Conservation (phyloP, 2,888 invertebrate species). For the Harpagoxenus sublaevis region DNA sequence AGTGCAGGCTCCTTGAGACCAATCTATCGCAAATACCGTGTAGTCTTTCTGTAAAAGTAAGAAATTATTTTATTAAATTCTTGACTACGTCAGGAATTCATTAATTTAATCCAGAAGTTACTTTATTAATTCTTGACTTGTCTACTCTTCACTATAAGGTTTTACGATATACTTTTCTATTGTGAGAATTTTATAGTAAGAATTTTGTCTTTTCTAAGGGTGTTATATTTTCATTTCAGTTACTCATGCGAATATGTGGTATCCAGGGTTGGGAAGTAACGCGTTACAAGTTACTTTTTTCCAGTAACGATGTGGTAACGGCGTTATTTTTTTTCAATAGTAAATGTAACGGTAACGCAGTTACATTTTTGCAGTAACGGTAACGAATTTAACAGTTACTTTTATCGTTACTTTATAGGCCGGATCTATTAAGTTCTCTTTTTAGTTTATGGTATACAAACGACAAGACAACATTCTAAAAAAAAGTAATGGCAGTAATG, state of each 20-base stretch:
- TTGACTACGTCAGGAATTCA: not conserved
- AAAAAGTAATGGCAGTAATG: too few relatives aligned
- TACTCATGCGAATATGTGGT: not conserved
- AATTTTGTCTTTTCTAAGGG: not conserved
- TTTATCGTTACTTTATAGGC: too few relatives aligned
- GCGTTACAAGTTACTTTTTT: too few relatives aligned
- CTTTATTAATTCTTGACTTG: not conserved
- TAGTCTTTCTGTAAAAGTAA: not conserved
- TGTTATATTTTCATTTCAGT: not conserved
- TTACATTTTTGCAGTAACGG: too few relatives aligned
- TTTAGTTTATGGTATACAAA: too few relatives aligned
- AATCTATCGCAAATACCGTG: slow-evolving; percentile 48
- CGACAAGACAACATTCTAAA: too few relatives aligned
- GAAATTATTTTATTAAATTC: not conserved
- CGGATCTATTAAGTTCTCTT: too few relatives aligned
- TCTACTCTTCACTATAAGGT: not conserved
- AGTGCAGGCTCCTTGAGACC: slow-evolving; percentile 57
- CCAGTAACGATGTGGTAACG: too few relatives aligned
- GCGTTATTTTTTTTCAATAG: too few relatives aligned
- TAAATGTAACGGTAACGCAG: too few relatives aligned
- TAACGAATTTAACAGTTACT: too few relatives aligned
- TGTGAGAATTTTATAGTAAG: not conserved
- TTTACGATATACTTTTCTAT: not conserved
- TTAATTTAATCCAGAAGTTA: not conserved
- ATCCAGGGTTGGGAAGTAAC: not conserved